Percentiles rank a stretch among this genome's conserved stretches.
phyloP scores from a whole-genome alignment of 2,113 vertebrate genomes.

The Chaetops frenatus region DNA sequence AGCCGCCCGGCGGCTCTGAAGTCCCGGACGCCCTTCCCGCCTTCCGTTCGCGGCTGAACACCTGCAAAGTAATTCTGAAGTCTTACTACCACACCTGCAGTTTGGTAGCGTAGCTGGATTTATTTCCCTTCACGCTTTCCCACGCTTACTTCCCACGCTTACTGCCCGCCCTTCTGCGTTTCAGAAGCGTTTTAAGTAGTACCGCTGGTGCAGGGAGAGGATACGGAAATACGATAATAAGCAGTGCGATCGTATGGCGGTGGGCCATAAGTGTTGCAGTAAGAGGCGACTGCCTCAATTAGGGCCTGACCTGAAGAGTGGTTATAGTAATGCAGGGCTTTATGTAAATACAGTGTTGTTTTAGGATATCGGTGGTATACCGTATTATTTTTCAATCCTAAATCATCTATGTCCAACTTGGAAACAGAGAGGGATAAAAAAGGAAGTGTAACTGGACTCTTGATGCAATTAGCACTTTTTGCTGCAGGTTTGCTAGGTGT shows the following conservation, averaged over 20 bases:
- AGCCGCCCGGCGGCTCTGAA: not conserved
- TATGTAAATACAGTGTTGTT: not conserved
- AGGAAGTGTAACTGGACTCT: not conserved
- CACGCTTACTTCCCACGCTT: too few relatives aligned
- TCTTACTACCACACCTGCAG: accelerated
- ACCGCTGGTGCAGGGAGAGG: too few relatives aligned
- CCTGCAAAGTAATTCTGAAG: not conserved
- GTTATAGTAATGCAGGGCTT: not conserved
- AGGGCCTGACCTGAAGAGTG: not conserved
- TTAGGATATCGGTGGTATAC: not conserved
- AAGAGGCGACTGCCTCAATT: not conserved
- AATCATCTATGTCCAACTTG: not conserved
- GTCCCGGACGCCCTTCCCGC: not conserved
- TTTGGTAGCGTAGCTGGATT: not conserved
- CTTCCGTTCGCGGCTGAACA: not conserved
- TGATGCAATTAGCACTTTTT: not conserved
- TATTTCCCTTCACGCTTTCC: not conserved
- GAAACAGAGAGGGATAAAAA: not conserved
- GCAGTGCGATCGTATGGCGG: not conserved
- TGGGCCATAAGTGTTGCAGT: accelerated
- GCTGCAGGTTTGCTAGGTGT: not conserved
- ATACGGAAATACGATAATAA: accelerated
- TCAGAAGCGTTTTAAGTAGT: not conserved
- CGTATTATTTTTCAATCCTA: not conserved
- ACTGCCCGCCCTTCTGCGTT: too few relatives aligned